Evolutionary conservation across 2,113 vertebrate genomes (phyloP).

Genomic region (Pitta sordida): DNA sequence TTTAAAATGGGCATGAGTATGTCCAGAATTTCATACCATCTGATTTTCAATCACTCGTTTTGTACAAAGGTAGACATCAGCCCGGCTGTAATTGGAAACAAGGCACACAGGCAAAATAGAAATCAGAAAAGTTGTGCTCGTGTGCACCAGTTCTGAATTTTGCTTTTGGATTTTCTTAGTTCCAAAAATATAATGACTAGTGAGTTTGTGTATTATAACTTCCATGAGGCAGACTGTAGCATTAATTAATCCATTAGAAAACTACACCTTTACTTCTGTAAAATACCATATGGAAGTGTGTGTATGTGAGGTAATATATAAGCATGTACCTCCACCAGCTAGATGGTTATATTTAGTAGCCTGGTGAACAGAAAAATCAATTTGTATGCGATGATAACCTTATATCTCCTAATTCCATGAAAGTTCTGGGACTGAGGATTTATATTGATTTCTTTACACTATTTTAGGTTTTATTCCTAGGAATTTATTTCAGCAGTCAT

Average conservation of each 20-base stretch:
- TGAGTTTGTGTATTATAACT: background rate
- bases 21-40: background rate
- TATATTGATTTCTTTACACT: slow-evolving; percentile 52
- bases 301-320: background rate
- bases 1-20: background rate
- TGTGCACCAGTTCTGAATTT: background rate
- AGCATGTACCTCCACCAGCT: background rate
- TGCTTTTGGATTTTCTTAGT: background rate
- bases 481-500: slow-evolving; percentile 45
- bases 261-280: background rate
- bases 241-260: background rate
- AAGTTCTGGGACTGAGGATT: slow-evolving; percentile 10
- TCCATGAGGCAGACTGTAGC: background rate
- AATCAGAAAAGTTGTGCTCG: background rate
- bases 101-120: background rate
- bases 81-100: background rate
- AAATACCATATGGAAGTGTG: background rate
- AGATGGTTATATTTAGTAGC: background rate
- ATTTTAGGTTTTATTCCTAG: slow-evolving; percentile 43
- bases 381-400: slow-evolving; percentile 24
- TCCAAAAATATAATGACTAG: background rate
- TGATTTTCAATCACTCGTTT: background rate
- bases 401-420: slow-evolving; percentile 40
- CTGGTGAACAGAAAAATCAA: background rate
- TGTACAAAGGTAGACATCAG: background rate